phyloP scores from a whole-genome alignment of 1,140 invertebrate genomes.

The Drosophila nigromelanica region DNA sequence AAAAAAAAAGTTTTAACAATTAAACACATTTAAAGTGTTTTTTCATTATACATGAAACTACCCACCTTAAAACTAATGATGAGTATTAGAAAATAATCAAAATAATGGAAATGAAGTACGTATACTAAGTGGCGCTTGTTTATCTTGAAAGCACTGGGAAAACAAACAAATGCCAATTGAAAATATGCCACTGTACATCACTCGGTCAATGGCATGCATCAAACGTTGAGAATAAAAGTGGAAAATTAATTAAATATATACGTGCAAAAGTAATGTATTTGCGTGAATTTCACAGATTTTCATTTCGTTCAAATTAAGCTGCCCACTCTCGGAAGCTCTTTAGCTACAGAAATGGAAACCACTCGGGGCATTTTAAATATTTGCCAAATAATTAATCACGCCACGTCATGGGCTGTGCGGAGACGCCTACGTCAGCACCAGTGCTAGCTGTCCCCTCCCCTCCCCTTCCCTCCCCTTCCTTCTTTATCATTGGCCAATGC shows the following conservation, averaged over 20 bases:
- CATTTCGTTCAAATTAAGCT: slow-evolving; percentile 40
- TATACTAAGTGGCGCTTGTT: slow-evolving; percentile 37
- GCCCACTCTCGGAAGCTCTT: too few relatives aligned
- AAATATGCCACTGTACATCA: slow-evolving; percentile 29
- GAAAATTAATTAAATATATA: slow-evolving; percentile 71
- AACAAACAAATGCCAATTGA: slow-evolving; percentile 45
- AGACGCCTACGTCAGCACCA: slow-evolving; percentile 49
- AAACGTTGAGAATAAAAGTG: slow-evolving; percentile 25
- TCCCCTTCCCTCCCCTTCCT: neutral
- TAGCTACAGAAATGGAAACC: slow-evolving; percentile 34
- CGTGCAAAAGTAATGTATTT: slow-evolving; percentile 17
- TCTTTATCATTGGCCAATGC: slow-evolving; percentile 8
- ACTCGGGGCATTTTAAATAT: slow-evolving; percentile 62
- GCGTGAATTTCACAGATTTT: slow-evolving; percentile 32
- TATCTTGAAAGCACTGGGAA: slow-evolving; percentile 42
- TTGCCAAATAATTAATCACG: slow-evolving; percentile 79
- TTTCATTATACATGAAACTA: neutral
- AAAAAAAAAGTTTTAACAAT: too few relatives aligned
- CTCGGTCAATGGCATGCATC: slow-evolving; percentile 13
- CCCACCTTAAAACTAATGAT: neutral
- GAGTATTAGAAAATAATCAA: slow-evolving; percentile 22
- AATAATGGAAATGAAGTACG: slow-evolving; percentile 51
- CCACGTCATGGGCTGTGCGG: slow-evolving; percentile 45
- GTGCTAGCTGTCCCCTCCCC: neutral
- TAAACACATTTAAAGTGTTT: neutral